Conservation (phyloP, 2,113 vertebrate species). For the Phalacrocorax carbo region DNA sequence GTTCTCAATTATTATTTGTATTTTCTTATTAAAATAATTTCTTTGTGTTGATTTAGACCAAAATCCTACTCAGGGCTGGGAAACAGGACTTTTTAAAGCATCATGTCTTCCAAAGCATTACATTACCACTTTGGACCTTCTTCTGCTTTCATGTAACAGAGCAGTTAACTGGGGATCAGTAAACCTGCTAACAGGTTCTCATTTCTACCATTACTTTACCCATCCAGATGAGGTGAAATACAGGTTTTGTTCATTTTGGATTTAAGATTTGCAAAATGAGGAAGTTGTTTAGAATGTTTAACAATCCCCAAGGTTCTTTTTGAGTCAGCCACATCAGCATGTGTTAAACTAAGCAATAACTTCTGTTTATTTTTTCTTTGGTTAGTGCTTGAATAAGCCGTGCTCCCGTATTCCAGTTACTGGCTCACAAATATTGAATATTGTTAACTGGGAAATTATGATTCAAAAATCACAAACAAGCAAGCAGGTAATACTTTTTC, state of each 20-base stretch:
- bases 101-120: background rate
- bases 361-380: background rate
- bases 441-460: background rate
- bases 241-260: background rate
- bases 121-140: background rate
- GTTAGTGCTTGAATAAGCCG: background rate
- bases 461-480: background rate
- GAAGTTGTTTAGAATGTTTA: background rate
- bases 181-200: background rate
- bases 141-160: background rate
- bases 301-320: background rate
- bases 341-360: background rate
- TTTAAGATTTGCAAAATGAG: background rate
- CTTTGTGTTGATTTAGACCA: background rate
- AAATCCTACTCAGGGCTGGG: background rate
- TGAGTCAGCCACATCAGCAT: background rate
- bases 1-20: background rate
- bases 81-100: background rate
- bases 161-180: background rate
- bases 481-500: background rate
- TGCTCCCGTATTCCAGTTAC: background rate
- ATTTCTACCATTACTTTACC: background rate
- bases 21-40: background rate
- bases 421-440: background rate
- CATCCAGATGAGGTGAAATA: background rate